Conservation (phyloP, 2,113 vertebrate genomes). For the Azemiops feae region DNA sequence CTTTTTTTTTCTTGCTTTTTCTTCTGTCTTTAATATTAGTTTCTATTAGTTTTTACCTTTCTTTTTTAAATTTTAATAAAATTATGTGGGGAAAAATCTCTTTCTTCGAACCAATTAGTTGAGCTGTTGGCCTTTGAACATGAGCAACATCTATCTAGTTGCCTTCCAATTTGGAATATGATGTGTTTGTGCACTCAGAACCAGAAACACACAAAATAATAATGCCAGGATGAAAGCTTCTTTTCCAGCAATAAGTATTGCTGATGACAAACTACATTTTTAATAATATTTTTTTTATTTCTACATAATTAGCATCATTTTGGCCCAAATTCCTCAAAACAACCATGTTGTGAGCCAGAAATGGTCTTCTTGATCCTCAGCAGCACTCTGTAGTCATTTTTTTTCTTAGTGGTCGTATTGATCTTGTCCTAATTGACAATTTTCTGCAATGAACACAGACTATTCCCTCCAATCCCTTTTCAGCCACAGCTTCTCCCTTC, state of each 20-base stretch:
- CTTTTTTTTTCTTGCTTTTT: background rate
- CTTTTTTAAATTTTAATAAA: background rate
- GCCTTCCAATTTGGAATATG: background rate
- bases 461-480: background rate
- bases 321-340: background rate
- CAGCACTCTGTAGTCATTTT: background rate
- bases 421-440: background rate
- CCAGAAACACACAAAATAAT: background rate
- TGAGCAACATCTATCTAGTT: background rate
- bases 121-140: background rate
- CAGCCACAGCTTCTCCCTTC: background rate
- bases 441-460: conserved; percentile 7
- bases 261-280: background rate
- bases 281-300: too few relatives aligned
- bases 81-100: background rate
- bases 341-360: background rate
- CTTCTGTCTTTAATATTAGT: background rate
- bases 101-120: background rate
- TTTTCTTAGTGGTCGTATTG: background rate
- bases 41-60: background rate
- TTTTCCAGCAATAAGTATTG: background rate
- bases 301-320: background rate
- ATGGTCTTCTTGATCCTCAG: background rate
- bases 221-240: background rate
- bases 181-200: background rate